Percentiles rank a stretch among this genome's conserved stretches.
Conservation (phyloP, 92 coral and sea anemone species). For the Chrysogorgia sp. region DNA sequence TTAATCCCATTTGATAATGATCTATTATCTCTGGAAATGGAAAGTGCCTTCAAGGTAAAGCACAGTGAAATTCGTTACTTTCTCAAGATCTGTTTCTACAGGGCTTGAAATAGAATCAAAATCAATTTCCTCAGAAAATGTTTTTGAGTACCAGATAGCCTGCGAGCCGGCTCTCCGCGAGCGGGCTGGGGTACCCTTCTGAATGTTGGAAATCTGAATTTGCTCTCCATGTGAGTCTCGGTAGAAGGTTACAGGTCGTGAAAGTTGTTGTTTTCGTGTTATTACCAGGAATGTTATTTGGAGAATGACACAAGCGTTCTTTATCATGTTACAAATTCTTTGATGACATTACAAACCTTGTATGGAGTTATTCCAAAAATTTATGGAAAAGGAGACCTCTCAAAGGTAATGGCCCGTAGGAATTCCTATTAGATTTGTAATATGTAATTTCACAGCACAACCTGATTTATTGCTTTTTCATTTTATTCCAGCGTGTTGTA, state of each 20-base stretch:
- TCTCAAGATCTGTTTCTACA: background rate
- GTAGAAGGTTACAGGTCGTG: background rate
- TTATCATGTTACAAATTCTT: constrained; percentile 95
- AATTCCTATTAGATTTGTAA: background rate
- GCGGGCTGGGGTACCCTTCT: too few species aligned
- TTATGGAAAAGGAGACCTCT: constrained; percentile 87
- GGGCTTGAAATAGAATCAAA: too few species aligned
- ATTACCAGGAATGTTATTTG: constrained; percentile 81
- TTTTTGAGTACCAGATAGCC: too few species aligned
- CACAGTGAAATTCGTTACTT: background rate
- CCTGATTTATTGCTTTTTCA: background rate
- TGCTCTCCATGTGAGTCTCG: background rate
- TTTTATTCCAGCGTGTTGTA: constrained; percentile 67
- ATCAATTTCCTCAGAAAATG: too few species aligned
- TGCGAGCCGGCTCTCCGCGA: too few species aligned
- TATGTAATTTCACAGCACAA: background rate
- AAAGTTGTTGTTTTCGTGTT: background rate
- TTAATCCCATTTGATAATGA: constrained; percentile 95
- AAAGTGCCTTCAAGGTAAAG: constrained; percentile 86
- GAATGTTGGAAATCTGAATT: background rate
- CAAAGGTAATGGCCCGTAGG: too few species aligned
- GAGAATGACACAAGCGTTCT: constrained; percentile 90
- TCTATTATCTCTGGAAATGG: constrained; percentile 92
- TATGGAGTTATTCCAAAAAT: constrained; percentile 95
- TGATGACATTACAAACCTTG: constrained; percentile 90